Evolutionary conservation across 2,113 vertebrate species (phyloP), one percentile per base, ranked within the genome.

Genomic region (Morone chrysops): DNA sequence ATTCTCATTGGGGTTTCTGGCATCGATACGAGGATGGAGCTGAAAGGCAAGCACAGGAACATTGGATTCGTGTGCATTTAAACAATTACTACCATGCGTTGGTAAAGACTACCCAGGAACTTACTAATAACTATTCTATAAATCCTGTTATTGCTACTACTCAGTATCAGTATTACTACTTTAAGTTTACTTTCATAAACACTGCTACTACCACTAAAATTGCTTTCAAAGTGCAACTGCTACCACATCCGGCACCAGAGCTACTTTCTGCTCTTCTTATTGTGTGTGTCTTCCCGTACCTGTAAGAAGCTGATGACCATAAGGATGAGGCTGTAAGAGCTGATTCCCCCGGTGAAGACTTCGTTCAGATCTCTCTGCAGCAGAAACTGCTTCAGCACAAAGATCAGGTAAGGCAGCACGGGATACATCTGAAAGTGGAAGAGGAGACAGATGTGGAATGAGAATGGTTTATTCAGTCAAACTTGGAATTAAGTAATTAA

Each of bases 1-100:
- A 93, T 99, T 99, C 90, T 96, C 96, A 82, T 92, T 97, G 89
- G 96, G 96, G 90, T 96, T 96, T 85, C 96, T 96, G 92, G 97
- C 97, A 84, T 99, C 97, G 78, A 98, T 97, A 57, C 98, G 96
- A 82, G 98, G 97, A 94, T 99, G 98, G 79, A 98, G 95, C 98
- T 99, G 87, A 75, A 87, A 89, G 57, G 43, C 81, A 16, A 22
- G n/a, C 6, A 38, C 16, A 16, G 18, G 51, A 7, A 18, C 11
- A 57, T 12, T 31, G 31, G 8, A 48, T 80, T 20, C 78, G 48
- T 65, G 25, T 45, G 6, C 0, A 13, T 69, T 8, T 69, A 43
- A 47, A 70, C 43, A 54, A 47, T 22, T 17, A n/a, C 9, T 17
- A 38, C 10, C 53, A 20, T 14, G 36, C 20, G 50, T 43, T 62